Evolutionary conservation across 2,888 invertebrate genomes (phyloP), one percentile per base, ranked within the genome.

Genomic region (Eupeodes latifasciatus): DNA sequence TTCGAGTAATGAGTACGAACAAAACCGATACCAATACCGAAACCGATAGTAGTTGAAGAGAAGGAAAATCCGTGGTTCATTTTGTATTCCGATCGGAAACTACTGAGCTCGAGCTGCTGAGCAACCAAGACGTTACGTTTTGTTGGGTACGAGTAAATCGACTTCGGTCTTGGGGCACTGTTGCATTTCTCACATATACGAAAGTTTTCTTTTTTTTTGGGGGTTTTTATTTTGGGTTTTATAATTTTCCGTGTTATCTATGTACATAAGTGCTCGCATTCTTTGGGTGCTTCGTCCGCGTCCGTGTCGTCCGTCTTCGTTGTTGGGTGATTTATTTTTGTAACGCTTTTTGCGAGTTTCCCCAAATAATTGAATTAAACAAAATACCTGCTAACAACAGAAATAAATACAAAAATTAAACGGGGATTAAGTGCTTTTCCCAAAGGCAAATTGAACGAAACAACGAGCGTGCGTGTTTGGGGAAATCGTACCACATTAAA

Each of bases 61-160:
- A 85, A 72, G 88, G 88, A 88, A 88, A 88, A 85, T 85, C 88
- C 88, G 88, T 85, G 85, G 81, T 88, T 88, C 81, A 75, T 81
- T 88, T 88, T 81, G 88, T 84, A 88, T 88, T 88, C 88, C 88
- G 88, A 85, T 85, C 88, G 88, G 88, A 88, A 88, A 85, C 81
- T 16, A 34, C 53, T n/a, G 10, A 10, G 4, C 27, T 27, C 27
- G 3, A 27, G 27, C 27, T 27, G 27, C 27, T 27, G 27, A 27
- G 27, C 27, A 16, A 27, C 34, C 12, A 40, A 5, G 40, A 40
- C 12, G 53, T 27, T 1, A 27, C 27, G 27, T 27, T 27, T 27
- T 27, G 27, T 69, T 83, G 59, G 53, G 75, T 74, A n/a, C n/a
- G n/a, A n/a, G n/a, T n/a, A 78, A 27, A 27, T 78, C 81, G 81